Base-by-base conservation (phyloP, 2,113 vertebrate species). In the Bufo gargarizans region DNA sequence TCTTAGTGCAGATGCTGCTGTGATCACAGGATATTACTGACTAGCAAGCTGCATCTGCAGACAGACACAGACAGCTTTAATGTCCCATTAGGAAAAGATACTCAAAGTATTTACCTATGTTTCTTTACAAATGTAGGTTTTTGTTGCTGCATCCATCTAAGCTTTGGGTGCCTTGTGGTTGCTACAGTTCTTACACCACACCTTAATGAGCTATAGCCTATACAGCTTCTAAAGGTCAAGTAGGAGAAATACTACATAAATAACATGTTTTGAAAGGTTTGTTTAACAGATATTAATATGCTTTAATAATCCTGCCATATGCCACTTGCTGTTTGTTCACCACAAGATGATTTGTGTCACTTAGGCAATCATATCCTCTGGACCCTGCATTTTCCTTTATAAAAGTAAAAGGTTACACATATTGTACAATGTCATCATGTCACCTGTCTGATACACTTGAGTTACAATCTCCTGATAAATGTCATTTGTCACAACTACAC, bases 401-500 rank as follows among this genome's bases (percentile, higher is more conserved):
- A 69, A 45, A 86, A 86, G 33, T 53, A 45, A 86, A 76, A 77
- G 72, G 58, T 77, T 77, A 78, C 19, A 61, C 49, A 33, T 50
- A 12, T 14, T 77, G 49, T 49, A n/a, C 19, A 50, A 78, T 74
- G 58, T 77, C 59, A 77, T 63, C 20, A 65, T 65, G 58, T 86
- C 85, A 74, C 85, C 71, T 86, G 84, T 76, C 72, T 77, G 6
- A 59, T 77, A 77, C 3, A 63, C 72, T 63, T 77, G 33, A 4
- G 20, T 47, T 50, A 77, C 47, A 77, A 49, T 61, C 0, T 4
- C 45, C 77, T 86, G 84, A 86, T 49, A 86, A 86, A 86, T 86
- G 72, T 61, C 84, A 77, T 59, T 86, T 86, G 84, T 77, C 72
- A 77, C 43, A 20, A 47, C 45, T 65, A 77, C 9, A 63, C 84